Evolutionary conservation across 2,113 vertebrate genomes (phyloP).

Genomic region (Corythoichthys intestinalis): DNA sequence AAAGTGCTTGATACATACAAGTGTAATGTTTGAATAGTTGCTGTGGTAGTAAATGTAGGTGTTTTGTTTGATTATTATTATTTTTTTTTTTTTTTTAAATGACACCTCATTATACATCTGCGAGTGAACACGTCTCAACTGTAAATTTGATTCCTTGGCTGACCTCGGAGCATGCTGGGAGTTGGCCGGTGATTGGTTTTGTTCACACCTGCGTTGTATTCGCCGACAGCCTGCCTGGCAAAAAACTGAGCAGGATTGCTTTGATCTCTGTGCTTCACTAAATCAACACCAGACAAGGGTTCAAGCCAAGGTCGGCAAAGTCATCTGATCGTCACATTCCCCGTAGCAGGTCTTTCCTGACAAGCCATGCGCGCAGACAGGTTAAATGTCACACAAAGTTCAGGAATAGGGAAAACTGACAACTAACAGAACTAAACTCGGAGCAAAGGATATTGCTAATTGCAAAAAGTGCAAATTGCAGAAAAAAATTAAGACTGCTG

Average conservation of each 20-base stretch:
- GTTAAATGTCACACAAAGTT: constrained; percentile 67
- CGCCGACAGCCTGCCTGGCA: constrained; percentile 46
- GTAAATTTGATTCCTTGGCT: constrained; percentile 9
- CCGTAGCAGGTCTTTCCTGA: constrained; percentile 57
- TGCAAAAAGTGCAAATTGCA: too few relatives aligned
- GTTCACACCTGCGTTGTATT: constrained; percentile 43
- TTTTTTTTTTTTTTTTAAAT: too few relatives aligned
- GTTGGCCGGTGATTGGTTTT: constrained; percentile 38
- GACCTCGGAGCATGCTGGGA: constrained; percentile 31
- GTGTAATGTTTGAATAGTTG: too few relatives aligned
- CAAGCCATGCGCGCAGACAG: constrained; percentile 51
- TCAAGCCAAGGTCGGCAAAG: constrained; percentile 71
- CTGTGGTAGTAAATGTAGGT: too few relatives aligned
- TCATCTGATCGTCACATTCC: constrained; percentile 74
- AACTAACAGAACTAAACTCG: neutral
- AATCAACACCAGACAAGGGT: constrained; percentile 75
- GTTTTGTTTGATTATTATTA: too few relatives aligned
- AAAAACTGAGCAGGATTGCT: constrained; percentile 49
- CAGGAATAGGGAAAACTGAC: constrained; percentile 39
- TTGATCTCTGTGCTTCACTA: constrained; percentile 72
- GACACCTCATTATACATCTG: neutral
- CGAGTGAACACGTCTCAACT: neutral
- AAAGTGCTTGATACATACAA: too few relatives aligned
- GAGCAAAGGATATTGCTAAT: neutral
- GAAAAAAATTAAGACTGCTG: too few relatives aligned